A percentile compares a stretch with the other conserved stretches of the same genome.
Conservation (phyloP, 2,888 invertebrate species). For the Rhopalosiphum nymphaeae region DNA sequence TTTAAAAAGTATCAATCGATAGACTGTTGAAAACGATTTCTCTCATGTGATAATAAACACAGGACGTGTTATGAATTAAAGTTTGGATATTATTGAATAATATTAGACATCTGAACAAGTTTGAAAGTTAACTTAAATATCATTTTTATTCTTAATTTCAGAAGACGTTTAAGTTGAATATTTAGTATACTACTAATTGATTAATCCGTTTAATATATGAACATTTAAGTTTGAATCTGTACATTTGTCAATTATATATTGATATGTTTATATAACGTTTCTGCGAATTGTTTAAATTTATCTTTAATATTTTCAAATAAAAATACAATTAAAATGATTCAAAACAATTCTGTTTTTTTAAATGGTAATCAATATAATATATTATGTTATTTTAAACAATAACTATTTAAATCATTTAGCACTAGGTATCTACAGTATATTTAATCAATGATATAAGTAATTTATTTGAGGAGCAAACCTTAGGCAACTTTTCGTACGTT, state of each 20-base stretch:
- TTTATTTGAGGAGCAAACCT: no score
- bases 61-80: constrained; percentile 16
- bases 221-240: not conserved
- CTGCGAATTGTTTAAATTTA: not conserved
- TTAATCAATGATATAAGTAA: no score
- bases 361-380: constrained; percentile 11
- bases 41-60: not conserved
- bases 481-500: no score
- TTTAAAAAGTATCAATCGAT: not conserved
- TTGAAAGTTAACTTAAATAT: constrained; percentile 15
- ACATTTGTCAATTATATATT: constrained; percentile 2
- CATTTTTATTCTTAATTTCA: constrained; percentile 1
- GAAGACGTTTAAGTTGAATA: not conserved
- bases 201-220: not conserved
- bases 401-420: no score
- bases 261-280: not conserved
- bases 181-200: not conserved
- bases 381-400: not conserved
- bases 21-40: not conserved
- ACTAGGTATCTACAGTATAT: no score
- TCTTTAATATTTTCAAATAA: not conserved
- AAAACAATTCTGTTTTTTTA: not conserved
- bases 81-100: not conserved
- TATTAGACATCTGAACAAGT: not conserved
- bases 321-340: not conserved